Percentiles rank a stretch among this genome's conserved stretches.
Conservation (phyloP, 2,113 vertebrate genomes). For the Silurus meridionalis region DNA sequence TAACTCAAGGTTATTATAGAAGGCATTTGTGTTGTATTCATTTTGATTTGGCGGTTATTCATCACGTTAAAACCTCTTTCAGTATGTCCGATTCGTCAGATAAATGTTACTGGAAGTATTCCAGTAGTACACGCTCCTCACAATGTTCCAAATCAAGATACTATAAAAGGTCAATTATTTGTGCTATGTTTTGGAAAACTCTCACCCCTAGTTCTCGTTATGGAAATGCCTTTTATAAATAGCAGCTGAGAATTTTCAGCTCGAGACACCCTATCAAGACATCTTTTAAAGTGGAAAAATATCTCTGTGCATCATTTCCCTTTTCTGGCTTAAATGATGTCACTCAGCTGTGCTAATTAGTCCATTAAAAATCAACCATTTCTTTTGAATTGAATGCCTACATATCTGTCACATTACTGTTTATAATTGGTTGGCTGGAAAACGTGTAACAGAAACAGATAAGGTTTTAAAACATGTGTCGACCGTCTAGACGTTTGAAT, state of each 20-base stretch:
- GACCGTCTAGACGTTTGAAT: neutral
- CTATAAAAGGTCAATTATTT: conserved; percentile 27
- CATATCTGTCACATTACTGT: neutral
- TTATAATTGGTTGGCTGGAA: neutral
- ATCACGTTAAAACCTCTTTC: neutral
- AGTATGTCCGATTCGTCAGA: neutral
- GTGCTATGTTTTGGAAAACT: conserved; percentile 29
- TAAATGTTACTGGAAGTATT: conserved; percentile 3
- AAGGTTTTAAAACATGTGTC: too few species aligned
- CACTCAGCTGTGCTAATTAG: neutral
- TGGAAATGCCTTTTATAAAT: conserved; percentile 11
- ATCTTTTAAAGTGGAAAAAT: neutral
- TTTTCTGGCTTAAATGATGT: neutral
- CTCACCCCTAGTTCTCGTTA: conserved; percentile 5
- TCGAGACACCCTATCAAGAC: neutral
- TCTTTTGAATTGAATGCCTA: neutral
- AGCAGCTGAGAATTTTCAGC: neutral
- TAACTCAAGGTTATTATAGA: neutral
- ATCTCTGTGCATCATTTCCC: neutral
- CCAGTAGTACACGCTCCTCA: neutral
- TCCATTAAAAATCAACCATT: neutral
- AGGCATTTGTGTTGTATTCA: neutral
- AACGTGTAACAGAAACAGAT: neutral
- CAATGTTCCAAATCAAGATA: neutral
- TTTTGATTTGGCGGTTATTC: neutral